Conservation (phyloP, 2,113 vertebrate species). For the Antechinus flavipes region DNA sequence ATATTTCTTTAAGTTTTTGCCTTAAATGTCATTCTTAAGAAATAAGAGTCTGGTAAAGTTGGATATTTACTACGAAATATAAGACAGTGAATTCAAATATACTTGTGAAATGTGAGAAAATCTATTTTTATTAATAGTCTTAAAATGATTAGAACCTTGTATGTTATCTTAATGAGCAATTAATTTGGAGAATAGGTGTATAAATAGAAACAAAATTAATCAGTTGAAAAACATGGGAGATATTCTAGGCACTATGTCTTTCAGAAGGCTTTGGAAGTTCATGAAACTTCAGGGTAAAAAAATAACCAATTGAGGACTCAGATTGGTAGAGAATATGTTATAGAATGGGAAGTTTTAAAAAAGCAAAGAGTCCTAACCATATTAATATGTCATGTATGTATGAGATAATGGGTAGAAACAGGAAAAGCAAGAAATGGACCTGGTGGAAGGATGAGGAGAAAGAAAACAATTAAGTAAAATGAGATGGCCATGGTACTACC, state of each 20-base stretch:
- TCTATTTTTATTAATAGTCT: not conserved
- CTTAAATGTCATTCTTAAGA: not conserved
- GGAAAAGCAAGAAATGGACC: not conserved
- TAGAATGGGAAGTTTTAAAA: not conserved
- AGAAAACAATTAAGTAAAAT: not conserved
- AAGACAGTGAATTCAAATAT: not conserved
- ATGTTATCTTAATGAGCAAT: not conserved
- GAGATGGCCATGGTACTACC: not conserved
- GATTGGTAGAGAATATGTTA: not conserved
- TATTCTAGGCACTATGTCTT: not conserved
- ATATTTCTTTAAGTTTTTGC: not conserved
- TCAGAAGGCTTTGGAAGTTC: not conserved
- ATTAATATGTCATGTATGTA: too few relatives aligned
- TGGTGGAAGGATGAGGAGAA: not conserved
- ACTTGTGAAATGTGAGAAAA: not conserved
- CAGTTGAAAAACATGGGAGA: not conserved
- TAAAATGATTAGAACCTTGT: not conserved
- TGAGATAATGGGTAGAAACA: not conserved
- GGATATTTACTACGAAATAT: not conserved
- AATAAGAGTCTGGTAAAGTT: not conserved
- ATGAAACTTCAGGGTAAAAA: not conserved
- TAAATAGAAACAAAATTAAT: not conserved
- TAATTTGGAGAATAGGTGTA: not conserved
- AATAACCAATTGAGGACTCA: not conserved
- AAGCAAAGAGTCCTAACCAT: too few relatives aligned